Conservation (phyloP, 2,888 invertebrate genomes). For the Cryptocephalus moraei region DNA sequence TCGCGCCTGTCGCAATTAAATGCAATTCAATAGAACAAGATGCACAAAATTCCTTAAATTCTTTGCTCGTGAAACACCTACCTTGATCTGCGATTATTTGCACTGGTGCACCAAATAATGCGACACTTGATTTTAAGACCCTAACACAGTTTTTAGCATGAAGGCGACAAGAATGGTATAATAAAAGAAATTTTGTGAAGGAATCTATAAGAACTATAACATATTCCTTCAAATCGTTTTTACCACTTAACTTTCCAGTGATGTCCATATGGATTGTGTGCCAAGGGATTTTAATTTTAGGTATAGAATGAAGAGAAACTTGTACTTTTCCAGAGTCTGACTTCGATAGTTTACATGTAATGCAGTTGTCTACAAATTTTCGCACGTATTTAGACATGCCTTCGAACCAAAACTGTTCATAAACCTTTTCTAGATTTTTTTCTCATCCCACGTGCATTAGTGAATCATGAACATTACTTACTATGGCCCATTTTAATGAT, state of each 20-base stretch:
- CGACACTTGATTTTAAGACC: not conserved
- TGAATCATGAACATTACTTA: too few relatives aligned
- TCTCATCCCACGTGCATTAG: slow-evolving; percentile 4
- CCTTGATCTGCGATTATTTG: not conserved
- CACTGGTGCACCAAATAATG: not conserved
- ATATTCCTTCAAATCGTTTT: slow-evolving; percentile 8
- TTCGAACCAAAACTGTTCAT: slow-evolving; percentile 25
- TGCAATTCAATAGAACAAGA: not conserved
- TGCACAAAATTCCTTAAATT: not conserved
- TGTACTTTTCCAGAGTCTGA: slow-evolving; percentile 20
- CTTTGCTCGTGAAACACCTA: too few relatives aligned
- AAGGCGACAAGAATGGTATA: too few relatives aligned
- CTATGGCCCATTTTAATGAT: too few relatives aligned
- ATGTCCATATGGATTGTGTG: too few relatives aligned
- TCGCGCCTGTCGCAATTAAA: not conserved
- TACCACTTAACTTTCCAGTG: too few relatives aligned
- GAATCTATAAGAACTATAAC: slow-evolving; percentile 5
- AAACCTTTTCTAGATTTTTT: slow-evolving; percentile 12
- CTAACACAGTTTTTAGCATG: not conserved
- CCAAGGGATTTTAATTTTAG: slow-evolving; percentile 21
- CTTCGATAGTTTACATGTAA: slow-evolving; percentile 26
- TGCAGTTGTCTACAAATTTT: slow-evolving; percentile 26
- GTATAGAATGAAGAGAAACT: slow-evolving; percentile 24
- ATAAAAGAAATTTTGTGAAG: slow-evolving; percentile 2
- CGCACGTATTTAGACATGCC: slow-evolving; percentile 22